Conservation (phyloP, 1,140 invertebrate species). For the Stegodyphus mimosarum region DNA sequence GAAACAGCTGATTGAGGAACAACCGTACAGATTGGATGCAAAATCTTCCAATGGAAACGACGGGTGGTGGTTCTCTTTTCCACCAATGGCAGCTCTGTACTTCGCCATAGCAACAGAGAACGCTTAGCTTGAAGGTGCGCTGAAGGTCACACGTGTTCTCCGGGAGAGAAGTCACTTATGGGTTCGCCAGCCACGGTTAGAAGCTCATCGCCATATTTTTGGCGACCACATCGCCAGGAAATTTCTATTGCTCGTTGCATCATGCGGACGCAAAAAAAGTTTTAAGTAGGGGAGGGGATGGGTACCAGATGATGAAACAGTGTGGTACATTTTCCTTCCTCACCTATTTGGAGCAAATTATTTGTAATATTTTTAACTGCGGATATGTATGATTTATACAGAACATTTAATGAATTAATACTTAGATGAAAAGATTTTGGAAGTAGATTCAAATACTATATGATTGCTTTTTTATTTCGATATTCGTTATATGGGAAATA, state of each 20-base stretch:
- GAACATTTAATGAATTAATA: too few relatives aligned
- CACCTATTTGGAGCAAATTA: too few relatives aligned
- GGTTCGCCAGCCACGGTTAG: background rate
- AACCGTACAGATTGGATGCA: conserved; percentile 52
- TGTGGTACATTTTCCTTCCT: too few relatives aligned
- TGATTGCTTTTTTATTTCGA: too few relatives aligned
- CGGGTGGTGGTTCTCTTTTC: conserved; percentile 40
- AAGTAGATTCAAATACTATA: too few relatives aligned
- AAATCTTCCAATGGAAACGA: conserved; percentile 41
- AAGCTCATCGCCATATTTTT: background rate
- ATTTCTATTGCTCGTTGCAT: conserved; percentile 11
- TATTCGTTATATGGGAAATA: too few relatives aligned
- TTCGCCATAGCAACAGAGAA: conserved; percentile 60
- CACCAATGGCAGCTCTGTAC: conserved; percentile 3
- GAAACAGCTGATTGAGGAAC: conserved; percentile 54
- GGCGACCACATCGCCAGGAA: background rate
- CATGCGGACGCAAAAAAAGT: background rate
- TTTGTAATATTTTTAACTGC: too few relatives aligned
- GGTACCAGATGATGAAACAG: too few relatives aligned
- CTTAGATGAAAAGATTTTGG: too few relatives aligned
- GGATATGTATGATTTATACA: too few relatives aligned
- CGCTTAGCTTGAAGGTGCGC: conserved; percentile 49
- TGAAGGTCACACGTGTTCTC: conserved; percentile 59
- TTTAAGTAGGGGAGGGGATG: too few relatives aligned
- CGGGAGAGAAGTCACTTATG: conserved; percentile 18